Evolutionary conservation across 2,888 invertebrate species (phyloP).

Genomic region (Dioctria rufipes): DNA sequence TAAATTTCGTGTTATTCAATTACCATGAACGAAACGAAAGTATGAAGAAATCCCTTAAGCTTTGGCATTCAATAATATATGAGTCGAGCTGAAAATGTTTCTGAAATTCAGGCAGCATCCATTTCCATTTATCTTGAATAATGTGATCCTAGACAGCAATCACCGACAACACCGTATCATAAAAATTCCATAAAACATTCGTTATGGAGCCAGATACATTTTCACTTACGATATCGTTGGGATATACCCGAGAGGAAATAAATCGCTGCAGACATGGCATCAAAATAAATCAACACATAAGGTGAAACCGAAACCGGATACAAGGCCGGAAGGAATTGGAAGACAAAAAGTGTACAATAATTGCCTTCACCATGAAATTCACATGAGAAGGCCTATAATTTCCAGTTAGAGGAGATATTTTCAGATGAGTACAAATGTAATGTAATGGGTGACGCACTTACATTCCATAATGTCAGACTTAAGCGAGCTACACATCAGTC

Average conservation of each 20-base stretch:
- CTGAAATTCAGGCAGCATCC: conserved; percentile 14
- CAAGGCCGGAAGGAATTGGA: conserved; percentile 12
- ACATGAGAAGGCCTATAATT: not conserved
- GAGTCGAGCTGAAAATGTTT: conserved; percentile 7
- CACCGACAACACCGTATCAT: conserved; percentile 43
- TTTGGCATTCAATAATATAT: conserved; percentile 43
- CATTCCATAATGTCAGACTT: not conserved
- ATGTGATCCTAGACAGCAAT: conserved; percentile 44
- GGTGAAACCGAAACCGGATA: conserved; percentile 40
- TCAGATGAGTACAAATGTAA: not conserved
- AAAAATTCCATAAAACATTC: conserved; percentile 49
- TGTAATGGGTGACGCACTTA: no score
- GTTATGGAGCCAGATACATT: conserved; percentile 39
- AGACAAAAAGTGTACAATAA: conserved; percentile 26
- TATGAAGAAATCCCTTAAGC: conserved; percentile 4
- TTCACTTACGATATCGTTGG: conserved; percentile 45
- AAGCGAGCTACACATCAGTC: not conserved
- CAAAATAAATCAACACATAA: conserved; percentile 44
- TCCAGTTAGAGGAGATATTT: not conserved
- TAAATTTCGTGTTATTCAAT: not conserved
- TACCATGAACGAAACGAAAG: not conserved
- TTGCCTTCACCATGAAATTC: conserved; percentile 7
- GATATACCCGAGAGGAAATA: conserved; percentile 31
- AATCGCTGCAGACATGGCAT: conserved; percentile 35
- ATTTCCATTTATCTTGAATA: conserved; percentile 47